Conservation (phyloP, 2,113 vertebrate genomes). For the Guaruba guarouba region DNA sequence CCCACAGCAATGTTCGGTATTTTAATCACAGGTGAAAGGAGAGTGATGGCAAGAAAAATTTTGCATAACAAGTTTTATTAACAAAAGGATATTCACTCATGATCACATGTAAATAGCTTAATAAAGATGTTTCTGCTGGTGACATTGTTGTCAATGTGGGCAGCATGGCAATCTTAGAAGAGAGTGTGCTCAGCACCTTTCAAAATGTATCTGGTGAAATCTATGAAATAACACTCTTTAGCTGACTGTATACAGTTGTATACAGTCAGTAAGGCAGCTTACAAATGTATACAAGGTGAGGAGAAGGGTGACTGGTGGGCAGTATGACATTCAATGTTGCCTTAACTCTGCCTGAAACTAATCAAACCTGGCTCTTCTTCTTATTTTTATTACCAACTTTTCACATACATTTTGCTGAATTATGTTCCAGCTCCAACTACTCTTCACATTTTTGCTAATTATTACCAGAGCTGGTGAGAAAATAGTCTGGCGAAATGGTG, state of each 20-base stretch:
- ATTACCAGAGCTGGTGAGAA: not conserved
- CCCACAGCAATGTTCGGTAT: not conserved
- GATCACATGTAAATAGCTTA: not conserved
- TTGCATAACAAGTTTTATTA: not conserved
- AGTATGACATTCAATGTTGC: not conserved
- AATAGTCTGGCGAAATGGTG: not conserved
- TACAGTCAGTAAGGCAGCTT: not conserved
- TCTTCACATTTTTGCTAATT: not conserved
- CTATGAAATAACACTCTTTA: not conserved
- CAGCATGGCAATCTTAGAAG: not conserved
- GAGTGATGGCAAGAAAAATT: not conserved
- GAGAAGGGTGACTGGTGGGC: not conserved
- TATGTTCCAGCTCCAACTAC: not conserved
- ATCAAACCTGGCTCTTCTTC: not conserved
- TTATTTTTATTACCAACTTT: not conserved
- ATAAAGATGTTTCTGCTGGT: not conserved
- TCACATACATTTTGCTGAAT: not conserved
- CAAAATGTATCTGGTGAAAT: not conserved
- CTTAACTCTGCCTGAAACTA: not conserved
- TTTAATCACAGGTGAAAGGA: not conserved
- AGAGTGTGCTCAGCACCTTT: fast-evolving
- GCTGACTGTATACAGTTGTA: not conserved
- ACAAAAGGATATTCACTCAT: not conserved
- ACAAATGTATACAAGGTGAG: not conserved
- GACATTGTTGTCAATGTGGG: not conserved